A percentile compares a stretch with the other conserved stretches of the same genome.
These are phyloP conservation scores for Eulemur coronatus DNA, from an alignment of 2,797 vertebrate genomes.

Conservation along the genomic window DNA sequence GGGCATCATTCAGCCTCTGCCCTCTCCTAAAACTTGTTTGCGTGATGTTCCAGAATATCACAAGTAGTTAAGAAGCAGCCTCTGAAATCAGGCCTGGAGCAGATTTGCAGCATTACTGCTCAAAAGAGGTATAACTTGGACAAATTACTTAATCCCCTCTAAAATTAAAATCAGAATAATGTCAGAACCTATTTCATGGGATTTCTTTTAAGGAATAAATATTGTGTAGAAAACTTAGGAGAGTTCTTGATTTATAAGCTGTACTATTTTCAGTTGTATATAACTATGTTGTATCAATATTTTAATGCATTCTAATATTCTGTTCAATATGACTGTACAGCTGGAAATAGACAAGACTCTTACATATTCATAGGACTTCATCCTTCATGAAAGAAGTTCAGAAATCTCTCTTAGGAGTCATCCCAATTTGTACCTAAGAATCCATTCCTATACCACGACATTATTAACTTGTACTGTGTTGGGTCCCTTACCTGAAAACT, in stretches of 20 bases:
- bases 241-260: background rate
- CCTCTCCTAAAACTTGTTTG: background rate
- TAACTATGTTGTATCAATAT: background rate
- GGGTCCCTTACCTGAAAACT: background rate
- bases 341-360: background rate
- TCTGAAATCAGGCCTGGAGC: background rate
- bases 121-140: background rate
- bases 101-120: background rate
- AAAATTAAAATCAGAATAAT: background rate
- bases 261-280: background rate
- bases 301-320: background rate
- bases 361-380: background rate
- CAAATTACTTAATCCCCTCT: background rate
- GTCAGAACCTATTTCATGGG: background rate
- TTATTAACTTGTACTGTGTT: background rate
- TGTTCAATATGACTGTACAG: background rate
- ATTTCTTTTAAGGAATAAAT: slow-evolving; percentile 17
- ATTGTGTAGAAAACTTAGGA: background rate
- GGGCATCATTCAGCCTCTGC: background rate
- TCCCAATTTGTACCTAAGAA: background rate
- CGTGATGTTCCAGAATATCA: background rate
- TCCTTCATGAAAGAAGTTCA: background rate
- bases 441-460: background rate
- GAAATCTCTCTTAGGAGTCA: background rate
- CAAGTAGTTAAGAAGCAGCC: background rate